phyloP scores from a whole-genome alignment of 2,113 vertebrate genomes.

The Excalfactoria chinensis region DNA sequence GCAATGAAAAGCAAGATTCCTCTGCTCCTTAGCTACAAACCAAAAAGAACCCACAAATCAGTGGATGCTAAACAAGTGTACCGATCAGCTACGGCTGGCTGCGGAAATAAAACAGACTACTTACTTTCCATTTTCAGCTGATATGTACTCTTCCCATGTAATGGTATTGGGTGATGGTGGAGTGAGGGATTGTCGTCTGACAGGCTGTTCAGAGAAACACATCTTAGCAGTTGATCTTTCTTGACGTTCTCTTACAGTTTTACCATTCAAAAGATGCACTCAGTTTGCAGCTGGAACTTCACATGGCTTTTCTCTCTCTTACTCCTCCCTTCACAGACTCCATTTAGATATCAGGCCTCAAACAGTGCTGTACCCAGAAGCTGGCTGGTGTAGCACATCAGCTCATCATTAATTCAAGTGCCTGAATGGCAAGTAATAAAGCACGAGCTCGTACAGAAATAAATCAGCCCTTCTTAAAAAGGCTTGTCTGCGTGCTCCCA shows the following conservation, averaged over 20 bases:
- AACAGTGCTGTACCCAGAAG: accelerated
- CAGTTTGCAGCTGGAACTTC: not conserved
- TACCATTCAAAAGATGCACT: not conserved
- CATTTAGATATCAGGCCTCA: not conserved
- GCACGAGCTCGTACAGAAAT: not conserved
- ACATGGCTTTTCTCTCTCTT: not conserved
- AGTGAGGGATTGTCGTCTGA: conserved; percentile 91
- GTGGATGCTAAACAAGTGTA: no score
- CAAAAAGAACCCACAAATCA: not conserved
- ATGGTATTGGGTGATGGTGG: conserved; percentile 92
- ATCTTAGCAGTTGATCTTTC: not conserved
- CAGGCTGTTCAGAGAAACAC: conserved; percentile 79
- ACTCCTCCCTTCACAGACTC: not conserved
- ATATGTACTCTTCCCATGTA: conserved; percentile 98
- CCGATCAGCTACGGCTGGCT: no score
- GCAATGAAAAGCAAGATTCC: not conserved
- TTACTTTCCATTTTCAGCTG: conserved; percentile 95
- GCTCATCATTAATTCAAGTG: not conserved
- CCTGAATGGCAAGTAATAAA: not conserved
- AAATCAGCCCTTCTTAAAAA: not conserved
- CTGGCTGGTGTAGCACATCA: not conserved
- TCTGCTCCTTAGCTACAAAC: accelerated
- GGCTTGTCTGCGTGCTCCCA: not conserved
- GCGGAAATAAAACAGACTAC: conserved; percentile 4
- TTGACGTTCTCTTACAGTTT: not conserved